phyloP scores from a whole-genome alignment of 1,140 invertebrate species.

The Phymorhynchus buccinoides region DNA sequence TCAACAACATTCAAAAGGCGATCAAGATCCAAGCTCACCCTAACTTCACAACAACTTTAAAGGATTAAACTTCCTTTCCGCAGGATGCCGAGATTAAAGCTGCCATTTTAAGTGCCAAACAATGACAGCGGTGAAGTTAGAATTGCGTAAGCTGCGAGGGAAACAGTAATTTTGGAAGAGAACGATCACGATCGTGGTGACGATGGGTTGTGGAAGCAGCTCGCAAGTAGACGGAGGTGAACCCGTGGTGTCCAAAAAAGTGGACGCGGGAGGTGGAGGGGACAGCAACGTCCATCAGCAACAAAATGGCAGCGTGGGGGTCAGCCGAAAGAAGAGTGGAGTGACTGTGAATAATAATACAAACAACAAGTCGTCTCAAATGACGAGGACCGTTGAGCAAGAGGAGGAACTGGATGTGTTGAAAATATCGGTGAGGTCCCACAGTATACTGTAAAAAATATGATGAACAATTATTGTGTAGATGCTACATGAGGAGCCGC shows the following conservation, averaged over 20 bases:
- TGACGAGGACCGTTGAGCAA: neutral
- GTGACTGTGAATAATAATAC: constrained; percentile 13
- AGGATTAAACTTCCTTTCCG: too few relatives aligned
- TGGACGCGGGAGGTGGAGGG: neutral
- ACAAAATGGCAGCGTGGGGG: constrained; percentile 12
- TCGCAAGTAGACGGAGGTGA: neutral
- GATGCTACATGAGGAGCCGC: too few relatives aligned
- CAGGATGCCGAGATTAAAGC: too few relatives aligned
- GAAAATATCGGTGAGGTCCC: neutral
- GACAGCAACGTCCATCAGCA: neutral
- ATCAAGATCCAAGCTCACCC: too few relatives aligned
- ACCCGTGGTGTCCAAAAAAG: neutral
- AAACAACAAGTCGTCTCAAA: neutral
- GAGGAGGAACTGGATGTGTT: neutral
- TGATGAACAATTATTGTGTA: too few relatives aligned
- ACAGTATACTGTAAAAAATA: too few relatives aligned
- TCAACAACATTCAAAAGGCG: constrained; percentile 4
- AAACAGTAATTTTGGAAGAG: neutral
- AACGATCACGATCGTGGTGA: too few relatives aligned
- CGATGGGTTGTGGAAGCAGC: constrained; percentile 37
- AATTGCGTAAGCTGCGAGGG: neutral
- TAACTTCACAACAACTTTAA: too few relatives aligned
- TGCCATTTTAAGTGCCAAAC: too few relatives aligned
- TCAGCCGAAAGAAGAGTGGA: constrained; percentile 3
- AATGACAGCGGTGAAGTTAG: neutral